These are phyloP conservation scores for Scaeva pyrastri DNA, from an alignment of 2,888 invertebrate species.

Conservation along the genomic window DNA sequence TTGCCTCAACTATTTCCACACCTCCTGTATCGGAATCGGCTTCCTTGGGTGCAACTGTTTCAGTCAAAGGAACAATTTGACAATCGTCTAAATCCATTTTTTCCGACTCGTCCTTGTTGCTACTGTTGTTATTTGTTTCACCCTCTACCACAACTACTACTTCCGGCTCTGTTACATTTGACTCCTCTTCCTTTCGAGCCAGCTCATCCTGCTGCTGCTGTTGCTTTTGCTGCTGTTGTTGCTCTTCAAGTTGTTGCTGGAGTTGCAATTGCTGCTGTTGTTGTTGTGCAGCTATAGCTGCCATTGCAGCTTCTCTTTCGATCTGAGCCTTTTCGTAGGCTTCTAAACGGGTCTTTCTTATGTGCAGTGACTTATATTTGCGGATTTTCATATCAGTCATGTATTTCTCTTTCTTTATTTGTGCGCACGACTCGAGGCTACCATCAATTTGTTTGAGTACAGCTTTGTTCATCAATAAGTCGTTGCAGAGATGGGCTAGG, in stretches of 20 bases:
- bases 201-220: slow-evolving; percentile 49
- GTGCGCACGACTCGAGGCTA: slow-evolving; percentile 93
- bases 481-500: slow-evolving; percentile 96
- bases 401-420: slow-evolving; percentile 95
- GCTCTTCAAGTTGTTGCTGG: slow-evolving; percentile 77
- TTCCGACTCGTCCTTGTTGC: slow-evolving; percentile 76
- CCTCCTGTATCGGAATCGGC: slow-evolving; percentile 54
- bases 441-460: slow-evolving; percentile 95
- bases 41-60: slow-evolving; percentile 54
- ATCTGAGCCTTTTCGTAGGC: slow-evolving; percentile 87
- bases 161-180: slow-evolving; percentile 78
- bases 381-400: slow-evolving; percentile 96
- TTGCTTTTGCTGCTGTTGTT: slow-evolving; percentile 34
- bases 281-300: slow-evolving; percentile 80
- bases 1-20: slow-evolving; percentile 33
- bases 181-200: slow-evolving; percentile 50
- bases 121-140: slow-evolving; percentile 70
- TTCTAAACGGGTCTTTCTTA: slow-evolving; percentile 90
- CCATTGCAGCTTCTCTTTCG: slow-evolving; percentile 82
- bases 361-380: slow-evolving; percentile 90
- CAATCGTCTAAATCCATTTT: slow-evolving; percentile 80
- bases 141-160: slow-evolving; percentile 19
- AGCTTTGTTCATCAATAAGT: slow-evolving; percentile 96
- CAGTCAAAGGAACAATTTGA: slow-evolving; percentile 42
- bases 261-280: slow-evolving; percentile 82